phyloP scores from a whole-genome alignment of 2,797 vertebrate genomes.

The Esox lucius region DNA sequence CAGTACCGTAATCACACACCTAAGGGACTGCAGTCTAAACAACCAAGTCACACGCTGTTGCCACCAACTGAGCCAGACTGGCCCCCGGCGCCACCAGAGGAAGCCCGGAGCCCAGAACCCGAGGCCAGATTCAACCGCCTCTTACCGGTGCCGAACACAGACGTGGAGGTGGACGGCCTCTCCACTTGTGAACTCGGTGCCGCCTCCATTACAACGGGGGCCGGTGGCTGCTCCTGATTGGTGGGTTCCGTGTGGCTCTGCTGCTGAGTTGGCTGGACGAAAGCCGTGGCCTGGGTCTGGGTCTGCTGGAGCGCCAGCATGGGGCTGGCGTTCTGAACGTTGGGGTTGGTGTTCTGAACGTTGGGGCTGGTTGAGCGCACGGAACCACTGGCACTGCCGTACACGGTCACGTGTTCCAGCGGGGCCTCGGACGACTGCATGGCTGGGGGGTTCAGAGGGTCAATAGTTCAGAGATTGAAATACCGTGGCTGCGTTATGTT shows the following conservation, averaged over 20 bases:
- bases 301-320: constrained; percentile 87
- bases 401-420: constrained; percentile 92
- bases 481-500: neutral
- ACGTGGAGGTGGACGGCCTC: constrained; percentile 89
- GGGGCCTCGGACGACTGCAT: constrained; percentile 88
- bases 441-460: constrained; percentile 65
- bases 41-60: no score
- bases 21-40: no score
- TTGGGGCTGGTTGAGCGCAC: constrained; percentile 98
- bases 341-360: constrained; percentile 87
- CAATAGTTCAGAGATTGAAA: neutral
- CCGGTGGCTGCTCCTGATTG: constrained; percentile 81
- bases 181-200: constrained; percentile 89
- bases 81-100: no score
- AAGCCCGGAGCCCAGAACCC: no score
- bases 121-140: neutral
- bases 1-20: no score
- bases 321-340: constrained; percentile 63
- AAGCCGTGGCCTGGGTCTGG: constrained; percentile 90
- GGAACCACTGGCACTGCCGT: constrained; percentile 91
- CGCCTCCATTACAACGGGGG: constrained; percentile 82
- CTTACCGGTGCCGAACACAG: constrained; percentile 91
- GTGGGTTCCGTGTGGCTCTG: constrained; percentile 88
- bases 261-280: constrained; percentile 97
- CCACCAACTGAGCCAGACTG: no score